A percentile compares a stretch with the other conserved stretches of the same genome.
Evolutionary conservation across 1,140 invertebrate genomes (phyloP).

Genomic region (Drosophila teissieri): DNA sequence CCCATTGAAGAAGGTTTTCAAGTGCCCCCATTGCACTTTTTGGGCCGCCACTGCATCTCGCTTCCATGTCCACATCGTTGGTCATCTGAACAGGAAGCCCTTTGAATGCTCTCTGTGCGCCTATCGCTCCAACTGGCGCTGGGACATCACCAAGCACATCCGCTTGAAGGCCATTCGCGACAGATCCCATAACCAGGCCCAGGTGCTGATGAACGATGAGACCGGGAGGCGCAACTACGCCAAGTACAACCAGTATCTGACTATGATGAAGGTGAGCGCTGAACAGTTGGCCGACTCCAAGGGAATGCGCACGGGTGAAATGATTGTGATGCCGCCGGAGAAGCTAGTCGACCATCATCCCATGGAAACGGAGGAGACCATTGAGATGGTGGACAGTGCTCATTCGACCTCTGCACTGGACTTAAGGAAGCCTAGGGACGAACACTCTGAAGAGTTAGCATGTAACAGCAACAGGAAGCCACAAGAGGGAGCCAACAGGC

Average conservation of each 20-base stretch:
- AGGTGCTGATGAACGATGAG: conserved; percentile 95
- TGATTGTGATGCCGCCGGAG: conserved; percentile 33
- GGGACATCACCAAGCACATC: conserved; percentile 98
- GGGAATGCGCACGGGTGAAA: conserved; percentile 71
- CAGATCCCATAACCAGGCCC: conserved; percentile 89
- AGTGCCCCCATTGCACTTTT: conserved; percentile 95
- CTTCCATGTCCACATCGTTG: conserved; percentile 96
- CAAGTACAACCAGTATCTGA: conserved; percentile 95
- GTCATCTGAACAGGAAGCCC: conserved; percentile 95
- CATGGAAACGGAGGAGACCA: conserved; percentile 6
- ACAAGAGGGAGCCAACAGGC: neutral
- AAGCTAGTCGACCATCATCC: conserved; percentile 10
- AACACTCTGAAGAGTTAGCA: neutral
- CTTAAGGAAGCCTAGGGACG: conserved; percentile 22
- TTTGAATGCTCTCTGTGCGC: conserved; percentile 97
- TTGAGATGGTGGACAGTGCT: neutral
- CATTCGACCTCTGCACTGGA: conserved; percentile 27
- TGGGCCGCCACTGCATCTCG: conserved; percentile 95
- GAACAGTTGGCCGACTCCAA: conserved; percentile 73
- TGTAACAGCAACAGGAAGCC: neutral
- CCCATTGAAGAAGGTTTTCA: conserved; percentile 89
- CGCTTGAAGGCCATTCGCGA: conserved; percentile 93
- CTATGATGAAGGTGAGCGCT: conserved; percentile 87
- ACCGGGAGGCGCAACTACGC: conserved; percentile 95
- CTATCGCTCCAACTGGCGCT: conserved; percentile 97